These are phyloP conservation scores for Chelon auratus DNA, from an alignment of 2,797 vertebrate species.

Conservation along the genomic window DNA sequence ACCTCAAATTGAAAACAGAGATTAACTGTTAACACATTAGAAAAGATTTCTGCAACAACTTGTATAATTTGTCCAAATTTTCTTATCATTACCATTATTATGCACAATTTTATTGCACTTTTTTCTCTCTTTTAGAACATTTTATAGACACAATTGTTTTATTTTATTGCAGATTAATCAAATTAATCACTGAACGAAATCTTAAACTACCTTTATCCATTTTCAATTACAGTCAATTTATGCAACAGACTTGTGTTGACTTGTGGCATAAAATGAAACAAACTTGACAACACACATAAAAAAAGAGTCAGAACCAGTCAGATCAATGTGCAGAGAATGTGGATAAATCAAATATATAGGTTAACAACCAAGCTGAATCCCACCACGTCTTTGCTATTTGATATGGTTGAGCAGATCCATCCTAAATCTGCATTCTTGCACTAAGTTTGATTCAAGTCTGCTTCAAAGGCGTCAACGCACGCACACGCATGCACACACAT, in stretches of 20 bases:
- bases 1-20: neutral
- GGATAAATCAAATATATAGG: neutral
- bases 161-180: neutral
- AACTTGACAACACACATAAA: too few species aligned
- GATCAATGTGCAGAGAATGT: neutral
- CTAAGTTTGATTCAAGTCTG: slow-evolving; percentile 4
- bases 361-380: slow-evolving; percentile 7
- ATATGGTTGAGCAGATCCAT: slow-evolving; percentile 11
- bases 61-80: too few species aligned
- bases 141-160: too few species aligned
- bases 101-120: too few species aligned
- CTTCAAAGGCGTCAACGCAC: neutral
- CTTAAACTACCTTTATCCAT: neutral
- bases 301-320: too few species aligned
- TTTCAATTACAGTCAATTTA: neutral
- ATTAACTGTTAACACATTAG: neutral
- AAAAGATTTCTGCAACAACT: too few species aligned
- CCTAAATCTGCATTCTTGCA: neutral
- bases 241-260: neutral
- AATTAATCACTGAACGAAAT: too few species aligned
- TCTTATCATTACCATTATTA: neutral
- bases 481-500: slow-evolving; percentile 17
- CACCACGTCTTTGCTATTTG: neutral
- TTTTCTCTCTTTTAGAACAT: neutral
- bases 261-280: neutral